A percentile compares a stretch with the other conserved stretches of the same genome.
Conservation (phyloP, 2,888 invertebrate species). For the Lingula anatina region DNA sequence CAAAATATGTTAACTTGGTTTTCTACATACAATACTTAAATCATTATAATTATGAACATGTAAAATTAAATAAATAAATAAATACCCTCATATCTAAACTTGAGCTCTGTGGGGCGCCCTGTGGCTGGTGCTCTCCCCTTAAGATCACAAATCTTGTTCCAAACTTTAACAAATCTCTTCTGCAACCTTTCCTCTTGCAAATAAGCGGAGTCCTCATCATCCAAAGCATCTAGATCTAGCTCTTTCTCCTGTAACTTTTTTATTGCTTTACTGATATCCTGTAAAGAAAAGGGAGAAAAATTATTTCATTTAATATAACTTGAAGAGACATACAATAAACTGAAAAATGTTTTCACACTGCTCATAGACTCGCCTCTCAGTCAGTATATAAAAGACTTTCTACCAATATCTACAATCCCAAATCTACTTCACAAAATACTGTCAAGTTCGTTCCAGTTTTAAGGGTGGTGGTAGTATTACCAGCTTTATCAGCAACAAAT, state of each 20-base stretch:
- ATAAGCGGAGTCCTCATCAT: conserved; percentile 70
- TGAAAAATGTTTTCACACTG: not conserved
- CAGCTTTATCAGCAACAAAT: too few relatives aligned
- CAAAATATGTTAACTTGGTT: too few relatives aligned
- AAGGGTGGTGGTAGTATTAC: too few relatives aligned
- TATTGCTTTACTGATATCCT: conserved; percentile 64
- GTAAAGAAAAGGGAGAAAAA: conserved; percentile 4
- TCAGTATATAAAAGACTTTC: too few relatives aligned
- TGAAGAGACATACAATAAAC: too few relatives aligned
- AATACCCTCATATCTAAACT: conserved; percentile 34
- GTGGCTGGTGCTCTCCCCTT: conserved; percentile 25
- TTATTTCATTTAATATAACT: too few relatives aligned
- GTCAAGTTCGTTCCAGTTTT: too few relatives aligned
- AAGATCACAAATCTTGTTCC: conserved; percentile 59
- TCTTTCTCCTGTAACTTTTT: conserved; percentile 65
- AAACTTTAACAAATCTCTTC: conserved; percentile 43
- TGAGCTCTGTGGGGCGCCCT: conserved; percentile 36
- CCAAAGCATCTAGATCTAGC: conserved; percentile 60
- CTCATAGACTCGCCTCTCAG: too few relatives aligned
- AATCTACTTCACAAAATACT: too few relatives aligned
- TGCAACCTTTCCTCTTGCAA: conserved; percentile 64
- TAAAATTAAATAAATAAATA: not conserved
- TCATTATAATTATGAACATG: not conserved
- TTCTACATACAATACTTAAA: not conserved
- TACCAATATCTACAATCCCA: too few relatives aligned